Evolutionary conservation across 2,113 vertebrate genomes (phyloP).

Genomic region (Apistogramma diplotaenia): DNA sequence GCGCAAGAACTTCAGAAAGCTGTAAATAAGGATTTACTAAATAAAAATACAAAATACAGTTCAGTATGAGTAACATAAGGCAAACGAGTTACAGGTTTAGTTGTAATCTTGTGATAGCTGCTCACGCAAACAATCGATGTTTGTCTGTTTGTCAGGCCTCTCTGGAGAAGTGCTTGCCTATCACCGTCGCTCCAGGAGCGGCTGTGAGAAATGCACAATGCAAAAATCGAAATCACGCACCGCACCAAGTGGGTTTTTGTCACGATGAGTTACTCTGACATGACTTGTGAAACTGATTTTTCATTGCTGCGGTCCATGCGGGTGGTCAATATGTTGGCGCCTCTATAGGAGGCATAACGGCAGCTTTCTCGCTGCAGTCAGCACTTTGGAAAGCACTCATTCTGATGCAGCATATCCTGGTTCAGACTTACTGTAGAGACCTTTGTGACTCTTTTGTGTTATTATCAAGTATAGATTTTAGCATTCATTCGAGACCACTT

Average conservation of each 20-base stretch:
- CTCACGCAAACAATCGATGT: slow-evolving; percentile 15
- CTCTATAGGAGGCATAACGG: not conserved
- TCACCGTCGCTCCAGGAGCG: not conserved
- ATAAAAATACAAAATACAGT: too few species aligned
- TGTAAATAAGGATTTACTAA: too few species aligned
- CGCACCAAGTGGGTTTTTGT: not conserved
- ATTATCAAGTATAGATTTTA: not conserved
- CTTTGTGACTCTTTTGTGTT: not conserved
- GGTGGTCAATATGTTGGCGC: not conserved
- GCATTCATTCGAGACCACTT: not conserved
- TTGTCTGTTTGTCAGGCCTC: slow-evolving; percentile 1
- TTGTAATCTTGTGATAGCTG: slow-evolving; percentile 2
- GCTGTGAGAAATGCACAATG: not conserved
- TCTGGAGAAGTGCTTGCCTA: not conserved
- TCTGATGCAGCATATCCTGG: not conserved
- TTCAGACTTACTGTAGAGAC: not conserved
- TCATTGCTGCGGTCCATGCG: not conserved
- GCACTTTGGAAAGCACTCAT: not conserved
- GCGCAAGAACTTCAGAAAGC: not conserved
- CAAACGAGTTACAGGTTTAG: not conserved
- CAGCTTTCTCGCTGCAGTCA: not conserved
- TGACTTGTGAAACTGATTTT: not conserved
- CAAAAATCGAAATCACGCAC: not conserved
- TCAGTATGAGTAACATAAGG: not conserved
- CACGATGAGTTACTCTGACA: not conserved